Percentiles rank a stretch among this genome's conserved stretches.
Conservation (phyloP, 2,113 vertebrate genomes). For the Penelope pileata region DNA sequence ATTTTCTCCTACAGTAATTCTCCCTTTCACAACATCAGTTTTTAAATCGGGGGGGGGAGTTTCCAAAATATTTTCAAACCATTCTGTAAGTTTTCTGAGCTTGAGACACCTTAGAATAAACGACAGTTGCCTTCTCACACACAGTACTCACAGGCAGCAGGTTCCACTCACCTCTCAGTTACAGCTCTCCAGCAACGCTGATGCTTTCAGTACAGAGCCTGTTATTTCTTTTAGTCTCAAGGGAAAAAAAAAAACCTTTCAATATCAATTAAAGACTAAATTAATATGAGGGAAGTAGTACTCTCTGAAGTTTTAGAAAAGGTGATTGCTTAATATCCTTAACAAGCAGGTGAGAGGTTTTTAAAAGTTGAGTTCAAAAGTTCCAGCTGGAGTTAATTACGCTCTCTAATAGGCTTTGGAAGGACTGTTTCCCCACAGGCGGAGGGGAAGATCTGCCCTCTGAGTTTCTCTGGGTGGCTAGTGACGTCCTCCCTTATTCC, state of each 20-base stretch:
- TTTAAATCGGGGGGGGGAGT: neutral
- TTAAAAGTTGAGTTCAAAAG: neutral
- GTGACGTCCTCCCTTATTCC: neutral
- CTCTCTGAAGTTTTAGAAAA: neutral
- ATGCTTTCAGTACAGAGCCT: neutral
- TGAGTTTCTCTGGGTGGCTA: neutral
- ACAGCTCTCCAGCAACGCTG: neutral
- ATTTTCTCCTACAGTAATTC: neutral
- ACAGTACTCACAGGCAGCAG: neutral
- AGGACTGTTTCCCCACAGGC: neutral
- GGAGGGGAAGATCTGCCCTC: neutral
- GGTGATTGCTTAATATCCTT: neutral
- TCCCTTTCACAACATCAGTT: neutral
- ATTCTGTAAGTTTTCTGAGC: neutral
- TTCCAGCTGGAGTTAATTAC: conserved; percentile 16
- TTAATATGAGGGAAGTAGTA: neutral
- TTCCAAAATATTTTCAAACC: neutral
- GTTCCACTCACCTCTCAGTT: neutral
- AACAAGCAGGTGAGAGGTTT: neutral
- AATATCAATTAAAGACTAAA: neutral
- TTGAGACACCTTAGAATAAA: neutral
- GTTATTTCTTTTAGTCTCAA: neutral
- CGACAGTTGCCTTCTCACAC: neutral
- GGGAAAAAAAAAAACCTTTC: neutral
- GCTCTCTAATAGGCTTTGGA: neutral